phyloP scores from a whole-genome alignment of 1,140 invertebrate species.

The Mesaphorura yosii region DNA sequence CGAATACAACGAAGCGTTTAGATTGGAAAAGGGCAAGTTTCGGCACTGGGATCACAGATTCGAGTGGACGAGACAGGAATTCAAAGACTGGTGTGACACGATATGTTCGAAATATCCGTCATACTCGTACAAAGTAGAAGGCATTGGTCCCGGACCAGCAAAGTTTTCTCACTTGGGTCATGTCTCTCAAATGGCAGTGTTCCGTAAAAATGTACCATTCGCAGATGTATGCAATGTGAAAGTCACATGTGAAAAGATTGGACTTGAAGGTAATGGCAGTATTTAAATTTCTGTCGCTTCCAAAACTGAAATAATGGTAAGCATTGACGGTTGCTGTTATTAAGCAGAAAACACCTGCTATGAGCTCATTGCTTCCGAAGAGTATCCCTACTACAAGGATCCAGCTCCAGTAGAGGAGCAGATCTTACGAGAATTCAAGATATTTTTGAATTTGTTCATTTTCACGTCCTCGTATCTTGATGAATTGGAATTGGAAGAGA shows the following conservation, averaged over 20 bases:
- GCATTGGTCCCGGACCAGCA: conserved; percentile 19
- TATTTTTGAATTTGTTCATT: conserved; percentile 9
- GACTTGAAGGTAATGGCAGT: not conserved
- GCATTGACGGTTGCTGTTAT: not conserved
- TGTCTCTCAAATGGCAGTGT: conserved; percentile 29
- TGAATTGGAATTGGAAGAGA: not conserved
- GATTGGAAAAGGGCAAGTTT: conserved; percentile 35
- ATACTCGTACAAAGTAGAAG: conserved; percentile 19
- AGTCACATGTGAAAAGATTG: not conserved
- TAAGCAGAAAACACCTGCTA: conserved; percentile 6
- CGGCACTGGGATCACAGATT: conserved; percentile 49
- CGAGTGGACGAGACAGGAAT: conserved; percentile 44
- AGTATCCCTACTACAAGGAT: conserved; percentile 20
- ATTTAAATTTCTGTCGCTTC: not conserved
- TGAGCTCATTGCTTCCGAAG: conserved; percentile 8
- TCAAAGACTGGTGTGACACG: conserved; percentile 39
- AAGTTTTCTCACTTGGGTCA: conserved; percentile 13
- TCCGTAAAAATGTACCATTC: conserved; percentile 6
- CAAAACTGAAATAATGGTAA: not conserved
- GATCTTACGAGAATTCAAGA: conserved; percentile 16
- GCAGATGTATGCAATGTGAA: not conserved
- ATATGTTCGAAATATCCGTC: conserved; percentile 15
- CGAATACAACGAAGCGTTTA: conserved; percentile 44
- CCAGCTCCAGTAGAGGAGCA: conserved; percentile 8
- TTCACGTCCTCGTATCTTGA: not conserved